Conservation (phyloP, 2,888 invertebrate genomes). For the Ophion obscuratus region DNA sequence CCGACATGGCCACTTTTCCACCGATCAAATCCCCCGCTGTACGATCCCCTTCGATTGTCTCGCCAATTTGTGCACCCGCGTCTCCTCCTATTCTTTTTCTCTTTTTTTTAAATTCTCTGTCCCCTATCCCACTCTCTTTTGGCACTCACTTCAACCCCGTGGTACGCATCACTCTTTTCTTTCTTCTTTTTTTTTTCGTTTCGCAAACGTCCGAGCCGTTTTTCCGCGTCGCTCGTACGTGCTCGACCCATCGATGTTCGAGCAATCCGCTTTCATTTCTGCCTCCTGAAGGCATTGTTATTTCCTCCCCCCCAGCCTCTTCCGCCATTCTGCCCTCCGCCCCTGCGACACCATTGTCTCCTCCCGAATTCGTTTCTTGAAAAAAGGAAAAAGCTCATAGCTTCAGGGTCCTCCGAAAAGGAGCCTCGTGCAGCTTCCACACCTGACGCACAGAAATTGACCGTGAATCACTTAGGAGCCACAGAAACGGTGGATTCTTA, state of each 20-base stretch:
- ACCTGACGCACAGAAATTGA: too few relatives aligned
- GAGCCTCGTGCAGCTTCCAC: too few relatives aligned
- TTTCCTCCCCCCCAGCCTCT: slow-evolving; percentile 29
- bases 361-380: background rate
- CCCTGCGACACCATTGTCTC: background rate
- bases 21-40: slow-evolving; percentile 36
- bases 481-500: too few relatives aligned
- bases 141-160: background rate
- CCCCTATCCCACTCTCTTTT: background rate
- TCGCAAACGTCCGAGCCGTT: slow-evolving; percentile 47
- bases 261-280: slow-evolving; percentile 42
- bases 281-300: slow-evolving; percentile 41
- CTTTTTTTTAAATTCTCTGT: background rate
- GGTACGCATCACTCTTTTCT: too few relatives aligned
- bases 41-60: slow-evolving; percentile 45
- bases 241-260: slow-evolving; percentile 56
- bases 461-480: too few relatives aligned
- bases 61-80: slow-evolving; percentile 49
- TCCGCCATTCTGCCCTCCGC: slow-evolving; percentile 6
- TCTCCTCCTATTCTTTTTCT: slow-evolving; percentile 24
- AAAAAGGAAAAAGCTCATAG: background rate
- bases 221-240: slow-evolving; percentile 40
- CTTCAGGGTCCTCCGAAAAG: background rate
- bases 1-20: slow-evolving; percentile 59
- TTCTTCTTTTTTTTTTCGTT: slow-evolving; percentile 32